Conservation (phyloP, 2,888 invertebrate genomes). For the Diachrysia chrysitis region DNA sequence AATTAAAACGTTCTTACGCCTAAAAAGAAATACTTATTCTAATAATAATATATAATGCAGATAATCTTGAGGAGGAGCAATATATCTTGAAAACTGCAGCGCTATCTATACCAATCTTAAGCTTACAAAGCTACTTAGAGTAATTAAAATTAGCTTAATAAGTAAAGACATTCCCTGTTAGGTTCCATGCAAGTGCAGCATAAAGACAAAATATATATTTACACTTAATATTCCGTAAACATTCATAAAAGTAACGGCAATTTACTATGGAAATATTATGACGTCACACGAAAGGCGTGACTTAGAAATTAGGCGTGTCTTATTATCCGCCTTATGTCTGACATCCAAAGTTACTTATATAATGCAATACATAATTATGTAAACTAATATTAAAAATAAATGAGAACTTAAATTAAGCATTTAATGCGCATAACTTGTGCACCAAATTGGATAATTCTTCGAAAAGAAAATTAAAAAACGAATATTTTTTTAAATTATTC, state of each 20-base stretch:
- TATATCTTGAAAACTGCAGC: background rate
- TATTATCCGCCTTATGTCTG: background rate
- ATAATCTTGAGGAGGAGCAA: constrained; percentile 7
- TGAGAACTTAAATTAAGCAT: background rate
- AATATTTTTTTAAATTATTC: no score
- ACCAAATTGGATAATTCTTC: no score
- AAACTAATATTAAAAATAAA: background rate
- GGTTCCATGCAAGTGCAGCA: constrained; percentile 84
- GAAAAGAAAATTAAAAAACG: no score
- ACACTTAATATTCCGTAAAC: constrained; percentile 38
- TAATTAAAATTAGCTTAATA: constrained; percentile 46
- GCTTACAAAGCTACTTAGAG: constrained; percentile 25
- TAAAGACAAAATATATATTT: constrained; percentile 69
- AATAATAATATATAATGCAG: constrained; percentile 6
- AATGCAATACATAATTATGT: background rate
- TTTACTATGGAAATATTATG: background rate
- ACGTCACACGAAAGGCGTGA: background rate
- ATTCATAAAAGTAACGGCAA: background rate
- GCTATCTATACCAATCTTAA: background rate
- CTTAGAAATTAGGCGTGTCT: background rate
- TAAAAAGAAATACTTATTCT: background rate
- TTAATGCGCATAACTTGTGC: no score
- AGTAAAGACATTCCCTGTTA: constrained; percentile 83
- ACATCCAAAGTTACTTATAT: background rate
- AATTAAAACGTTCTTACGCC: background rate